Conservation (phyloP, 2,888 invertebrate genomes). For the Erynnis tages region DNA sequence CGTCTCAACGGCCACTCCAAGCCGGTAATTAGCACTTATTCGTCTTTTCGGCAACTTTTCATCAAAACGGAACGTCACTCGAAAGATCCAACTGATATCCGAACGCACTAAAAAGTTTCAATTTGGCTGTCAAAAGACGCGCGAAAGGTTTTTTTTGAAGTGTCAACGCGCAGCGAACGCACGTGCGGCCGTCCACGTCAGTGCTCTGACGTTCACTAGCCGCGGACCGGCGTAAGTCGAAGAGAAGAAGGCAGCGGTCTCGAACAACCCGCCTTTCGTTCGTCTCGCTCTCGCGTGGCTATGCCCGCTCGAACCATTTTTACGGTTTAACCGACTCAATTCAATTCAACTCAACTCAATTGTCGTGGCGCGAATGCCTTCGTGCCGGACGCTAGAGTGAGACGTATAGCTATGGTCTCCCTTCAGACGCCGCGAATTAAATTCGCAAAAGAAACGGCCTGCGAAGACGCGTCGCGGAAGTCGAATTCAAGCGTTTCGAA, state of each 20-base stretch:
- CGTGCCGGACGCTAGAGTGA: constrained; percentile 77
- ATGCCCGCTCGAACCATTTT: constrained; percentile 77
- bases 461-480: constrained; percentile 5
- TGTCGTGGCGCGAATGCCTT: constrained; percentile 79
- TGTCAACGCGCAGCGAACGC: constrained; percentile 61
- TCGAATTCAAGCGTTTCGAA: constrained; percentile 25
- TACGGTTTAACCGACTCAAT: constrained; percentile 80
- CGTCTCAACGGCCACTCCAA: constrained; percentile 70
- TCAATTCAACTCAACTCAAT: constrained; percentile 82
- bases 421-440: constrained; percentile 46
- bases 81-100: constrained; percentile 40
- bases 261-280: constrained; percentile 78
- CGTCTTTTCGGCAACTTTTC: constrained; percentile 5
- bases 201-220: constrained; percentile 77
- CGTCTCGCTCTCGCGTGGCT: constrained; percentile 75
- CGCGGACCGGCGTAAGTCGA: constrained; percentile 77
- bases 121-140: constrained; percentile 67
- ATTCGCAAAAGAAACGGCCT: constrained; percentile 7
- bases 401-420: constrained; percentile 65
- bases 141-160: constrained; percentile 69
- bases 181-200: constrained; percentile 73
- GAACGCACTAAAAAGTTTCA: constrained; percentile 68
- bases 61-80: constrained; percentile 19
- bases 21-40: constrained; percentile 62
- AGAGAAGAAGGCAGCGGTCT: constrained; percentile 81